These are phyloP conservation scores for Drosophila punjabiensis DNA, from an alignment of 1,140 invertebrate genomes.

Conservation along the genomic window DNA sequence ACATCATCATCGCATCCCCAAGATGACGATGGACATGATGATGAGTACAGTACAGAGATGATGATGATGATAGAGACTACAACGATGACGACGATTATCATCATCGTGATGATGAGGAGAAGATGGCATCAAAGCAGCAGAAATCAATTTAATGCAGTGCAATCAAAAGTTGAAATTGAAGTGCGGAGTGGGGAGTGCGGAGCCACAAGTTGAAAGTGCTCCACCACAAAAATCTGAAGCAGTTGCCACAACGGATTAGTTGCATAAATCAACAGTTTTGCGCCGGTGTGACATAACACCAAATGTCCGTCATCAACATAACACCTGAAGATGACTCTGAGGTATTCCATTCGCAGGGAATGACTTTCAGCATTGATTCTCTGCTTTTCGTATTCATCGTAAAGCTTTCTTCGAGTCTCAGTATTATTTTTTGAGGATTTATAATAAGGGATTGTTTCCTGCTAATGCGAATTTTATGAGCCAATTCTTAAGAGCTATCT, in stretches of 20 bases:
- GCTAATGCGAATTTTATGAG: constrained; percentile 17
- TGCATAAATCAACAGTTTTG: constrained; percentile 46
- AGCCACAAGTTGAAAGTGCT: constrained; percentile 48
- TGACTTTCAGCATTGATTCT: constrained; percentile 25
- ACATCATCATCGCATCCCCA: constrained; percentile 4
- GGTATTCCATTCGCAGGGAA: constrained; percentile 1
- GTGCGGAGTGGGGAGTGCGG: constrained; percentile 34
- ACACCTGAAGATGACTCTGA: constrained; percentile 31
- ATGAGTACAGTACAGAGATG: constrained; percentile 9
- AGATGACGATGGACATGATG: constrained; percentile 11
- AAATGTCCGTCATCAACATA: constrained; percentile 3
- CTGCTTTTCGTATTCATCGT: constrained; percentile 4
- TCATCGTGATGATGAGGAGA: constrained; percentile 21
- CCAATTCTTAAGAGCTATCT: neutral
- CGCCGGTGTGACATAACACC: constrained; percentile 29
- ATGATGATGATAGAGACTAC: neutral
- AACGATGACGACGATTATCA: constrained; percentile 30
- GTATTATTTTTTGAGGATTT: neutral
- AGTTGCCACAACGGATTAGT: constrained; percentile 39
- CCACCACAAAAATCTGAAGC: constrained; percentile 36
- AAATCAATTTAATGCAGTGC: constrained; percentile 83
- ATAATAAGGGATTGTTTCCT: constrained; percentile 4
- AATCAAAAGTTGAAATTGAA: constrained; percentile 78
- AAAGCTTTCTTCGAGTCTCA: constrained; percentile 3
- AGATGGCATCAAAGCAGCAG: constrained; percentile 35